A percentile compares a stretch with the other conserved stretches of the same genome.
phyloP scores from a whole-genome alignment of 2,113 vertebrate genomes.

The Podarcis cretensis region DNA sequence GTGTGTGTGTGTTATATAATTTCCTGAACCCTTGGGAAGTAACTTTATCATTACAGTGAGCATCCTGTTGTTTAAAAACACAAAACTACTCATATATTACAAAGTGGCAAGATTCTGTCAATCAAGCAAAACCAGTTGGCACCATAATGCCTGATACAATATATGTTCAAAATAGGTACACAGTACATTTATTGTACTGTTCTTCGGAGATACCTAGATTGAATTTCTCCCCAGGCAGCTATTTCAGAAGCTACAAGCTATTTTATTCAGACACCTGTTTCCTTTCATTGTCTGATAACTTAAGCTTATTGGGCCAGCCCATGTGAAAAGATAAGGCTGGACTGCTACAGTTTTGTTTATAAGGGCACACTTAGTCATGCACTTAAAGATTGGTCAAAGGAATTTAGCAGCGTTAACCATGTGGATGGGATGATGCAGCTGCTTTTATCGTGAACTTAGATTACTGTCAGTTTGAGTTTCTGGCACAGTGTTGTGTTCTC shows the following conservation, averaged over 20 bases:
- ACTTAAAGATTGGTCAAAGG: slow-evolving; percentile 71
- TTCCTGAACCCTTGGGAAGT: slow-evolving; percentile 51
- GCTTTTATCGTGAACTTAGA: slow-evolving; percentile 69
- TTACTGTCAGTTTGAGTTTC: slow-evolving; percentile 73
- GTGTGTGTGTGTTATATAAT: no score
- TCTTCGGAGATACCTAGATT: slow-evolving; percentile 81
- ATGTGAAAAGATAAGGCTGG: slow-evolving; percentile 64
- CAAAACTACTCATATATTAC: slow-evolving; percentile 41
- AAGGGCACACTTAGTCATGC: slow-evolving; percentile 68
- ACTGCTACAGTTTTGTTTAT: slow-evolving; percentile 61
- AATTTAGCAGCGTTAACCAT: slow-evolving; percentile 60
- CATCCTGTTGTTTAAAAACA: slow-evolving; percentile 55
- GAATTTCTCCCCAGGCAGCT: slow-evolving; percentile 84
- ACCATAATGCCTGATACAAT: slow-evolving; percentile 67
- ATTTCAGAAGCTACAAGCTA: slow-evolving; percentile 77
- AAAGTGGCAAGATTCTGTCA: slow-evolving; percentile 74
- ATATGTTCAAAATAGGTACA: slow-evolving; percentile 70
- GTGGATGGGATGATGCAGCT: slow-evolving; percentile 64
- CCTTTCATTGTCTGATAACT: slow-evolving; percentile 71
- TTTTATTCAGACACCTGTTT: slow-evolving; percentile 86
- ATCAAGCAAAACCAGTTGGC: slow-evolving; percentile 73
- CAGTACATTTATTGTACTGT: slow-evolving; percentile 69
- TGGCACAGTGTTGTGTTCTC: slow-evolving; percentile 72
- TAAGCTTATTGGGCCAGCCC: slow-evolving; percentile 58
- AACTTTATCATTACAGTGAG: slow-evolving; percentile 72